phyloP scores from a whole-genome alignment of 2,113 vertebrate genomes.

The Mastomys natalensis region DNA sequence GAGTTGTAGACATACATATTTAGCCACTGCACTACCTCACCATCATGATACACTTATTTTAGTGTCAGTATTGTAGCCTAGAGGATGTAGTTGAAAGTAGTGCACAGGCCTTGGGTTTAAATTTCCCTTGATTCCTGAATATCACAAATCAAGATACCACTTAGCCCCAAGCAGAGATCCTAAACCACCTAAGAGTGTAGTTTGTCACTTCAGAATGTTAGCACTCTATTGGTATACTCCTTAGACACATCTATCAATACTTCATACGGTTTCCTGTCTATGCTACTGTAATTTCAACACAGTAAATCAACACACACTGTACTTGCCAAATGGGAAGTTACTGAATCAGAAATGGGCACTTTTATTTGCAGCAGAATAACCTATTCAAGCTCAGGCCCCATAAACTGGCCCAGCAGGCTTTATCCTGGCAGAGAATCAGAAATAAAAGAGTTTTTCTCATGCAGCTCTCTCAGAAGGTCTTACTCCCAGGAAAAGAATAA shows the following conservation, averaged over 20 bases:
- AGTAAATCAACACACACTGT: slow-evolving; percentile 29
- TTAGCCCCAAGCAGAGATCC: neutral
- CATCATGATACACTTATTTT: neutral
- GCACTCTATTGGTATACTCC: neutral
- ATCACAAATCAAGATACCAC: neutral
- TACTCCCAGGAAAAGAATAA: slow-evolving; percentile 67
- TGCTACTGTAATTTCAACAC: neutral
- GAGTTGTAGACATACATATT: neutral
- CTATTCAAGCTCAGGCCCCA: slow-evolving; percentile 34
- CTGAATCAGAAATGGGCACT: slow-evolving; percentile 25
- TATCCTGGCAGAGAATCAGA: neutral
- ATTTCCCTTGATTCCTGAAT: neutral
- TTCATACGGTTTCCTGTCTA: neutral
- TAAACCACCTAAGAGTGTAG: neutral
- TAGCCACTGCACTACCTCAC: neutral
- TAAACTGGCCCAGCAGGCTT: slow-evolving; percentile 40
- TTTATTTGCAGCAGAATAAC: neutral
- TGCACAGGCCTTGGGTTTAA: rapidly evolving
- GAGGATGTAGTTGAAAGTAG: neutral
- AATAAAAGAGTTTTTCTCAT: neutral
- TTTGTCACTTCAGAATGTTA: neutral
- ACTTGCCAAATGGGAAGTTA: slow-evolving; percentile 68
- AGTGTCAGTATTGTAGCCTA: neutral
- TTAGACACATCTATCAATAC: neutral
- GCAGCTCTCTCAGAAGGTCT: neutral